Percentiles rank a stretch among this genome's conserved stretches.
These are phyloP conservation scores for Eristalinus aeneus DNA, from an alignment of 2,888 invertebrate genomes.

Conservation along the genomic window DNA sequence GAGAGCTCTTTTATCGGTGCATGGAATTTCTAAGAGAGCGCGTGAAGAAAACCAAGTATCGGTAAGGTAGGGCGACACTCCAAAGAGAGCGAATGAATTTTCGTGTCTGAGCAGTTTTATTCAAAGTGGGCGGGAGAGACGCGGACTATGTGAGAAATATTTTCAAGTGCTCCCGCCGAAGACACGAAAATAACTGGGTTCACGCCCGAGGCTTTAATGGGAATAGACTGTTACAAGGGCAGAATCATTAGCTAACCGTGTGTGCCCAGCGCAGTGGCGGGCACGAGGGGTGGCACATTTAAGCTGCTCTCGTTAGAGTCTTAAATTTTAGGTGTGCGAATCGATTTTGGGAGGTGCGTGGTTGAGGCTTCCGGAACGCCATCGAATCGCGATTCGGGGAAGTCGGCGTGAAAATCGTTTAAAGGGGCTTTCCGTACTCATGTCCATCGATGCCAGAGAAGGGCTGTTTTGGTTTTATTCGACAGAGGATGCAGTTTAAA, in stretches of 20 bases:
- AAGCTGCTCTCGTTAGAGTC: too few relatives aligned
- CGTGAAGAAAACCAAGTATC: slow-evolving; percentile 61
- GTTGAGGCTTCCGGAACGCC: too few relatives aligned
- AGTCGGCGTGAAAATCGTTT: too few relatives aligned
- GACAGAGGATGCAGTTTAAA: too few relatives aligned
- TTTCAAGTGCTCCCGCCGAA: not conserved
- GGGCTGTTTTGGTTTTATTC: too few relatives aligned
- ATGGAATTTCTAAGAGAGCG: slow-evolving; percentile 6
- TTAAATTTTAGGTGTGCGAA: too few relatives aligned
- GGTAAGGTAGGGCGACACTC: slow-evolving; percentile 52
- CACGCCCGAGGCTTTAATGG: not conserved
- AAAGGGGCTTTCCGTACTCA: too few relatives aligned
- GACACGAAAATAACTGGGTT: not conserved
- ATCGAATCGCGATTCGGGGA: too few relatives aligned
- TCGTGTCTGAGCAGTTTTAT: too few relatives aligned
- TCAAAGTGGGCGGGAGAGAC: not conserved
- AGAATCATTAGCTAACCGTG: not conserved
- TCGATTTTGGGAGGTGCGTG: too few relatives aligned
- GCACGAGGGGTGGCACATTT: not conserved
- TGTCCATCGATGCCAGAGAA: too few relatives aligned
- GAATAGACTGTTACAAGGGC: slow-evolving; percentile 1
- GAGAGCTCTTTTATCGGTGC: too few relatives aligned
- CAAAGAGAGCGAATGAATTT: not conserved
- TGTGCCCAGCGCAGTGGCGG: not conserved
- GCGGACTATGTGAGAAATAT: not conserved